Percentiles rank a stretch among this genome's conserved stretches.
phyloP scores from a whole-genome alignment of 2,113 vertebrate species.

The Sinosuthora webbiana region DNA sequence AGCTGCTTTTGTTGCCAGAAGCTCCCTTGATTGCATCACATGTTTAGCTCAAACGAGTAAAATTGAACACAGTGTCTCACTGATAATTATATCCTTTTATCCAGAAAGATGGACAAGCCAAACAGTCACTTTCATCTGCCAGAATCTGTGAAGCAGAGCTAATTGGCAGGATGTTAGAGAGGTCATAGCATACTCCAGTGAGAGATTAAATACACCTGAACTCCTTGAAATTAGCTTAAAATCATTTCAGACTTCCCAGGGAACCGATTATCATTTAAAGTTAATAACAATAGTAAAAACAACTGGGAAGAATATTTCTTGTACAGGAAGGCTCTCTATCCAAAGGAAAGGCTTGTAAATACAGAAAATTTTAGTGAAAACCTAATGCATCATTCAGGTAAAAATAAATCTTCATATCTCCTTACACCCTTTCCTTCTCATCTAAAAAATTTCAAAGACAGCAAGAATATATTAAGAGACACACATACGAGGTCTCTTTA shows the following conservation, averaged over 20 bases:
- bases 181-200: neutral
- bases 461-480: neutral
- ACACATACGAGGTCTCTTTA: neutral
- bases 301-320: neutral
- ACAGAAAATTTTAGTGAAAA: neutral
- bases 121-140: slow-evolving; percentile 11
- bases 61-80: neutral
- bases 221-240: neutral
- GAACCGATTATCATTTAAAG: neutral
- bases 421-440: neutral
- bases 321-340: neutral
- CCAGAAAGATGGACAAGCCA: slow-evolving; percentile 21
- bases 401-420: neutral
- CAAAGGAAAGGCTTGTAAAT: neutral
- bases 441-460: neutral
- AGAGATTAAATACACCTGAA: neutral
- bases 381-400: neutral
- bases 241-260: neutral
- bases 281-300: neutral
- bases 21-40: slow-evolving; percentile 39
- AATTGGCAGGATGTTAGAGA: slow-evolving; percentile 5
- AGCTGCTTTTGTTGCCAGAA: slow-evolving; percentile 56
- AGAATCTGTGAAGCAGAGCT: slow-evolving; percentile 6
- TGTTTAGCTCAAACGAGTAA: neutral
- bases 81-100: slow-evolving; percentile 13